Percentiles rank a stretch among this genome's conserved stretches.
Conservation (phyloP, 2,113 vertebrate genomes). For the Embiotoca jacksoni region DNA sequence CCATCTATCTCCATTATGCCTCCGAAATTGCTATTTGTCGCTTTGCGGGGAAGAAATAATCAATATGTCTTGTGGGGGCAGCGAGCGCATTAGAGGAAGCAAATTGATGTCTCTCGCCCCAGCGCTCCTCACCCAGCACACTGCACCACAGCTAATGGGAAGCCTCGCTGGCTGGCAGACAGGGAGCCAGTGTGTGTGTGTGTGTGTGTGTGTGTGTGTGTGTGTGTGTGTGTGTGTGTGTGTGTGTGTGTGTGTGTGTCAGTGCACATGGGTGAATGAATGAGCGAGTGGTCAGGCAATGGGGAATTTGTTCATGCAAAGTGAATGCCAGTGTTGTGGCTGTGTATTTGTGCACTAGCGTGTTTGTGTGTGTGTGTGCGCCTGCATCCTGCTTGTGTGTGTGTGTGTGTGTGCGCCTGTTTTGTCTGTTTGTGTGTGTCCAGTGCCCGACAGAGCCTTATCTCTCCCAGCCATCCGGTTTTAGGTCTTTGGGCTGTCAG, state of each 20-base stretch:
- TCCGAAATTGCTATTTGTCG: slow-evolving; percentile 85
- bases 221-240: slow-evolving; percentile 25
- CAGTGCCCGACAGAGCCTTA: slow-evolving; percentile 68
- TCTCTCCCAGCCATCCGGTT: slow-evolving; percentile 79
- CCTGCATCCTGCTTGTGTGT: slow-evolving; percentile 11
- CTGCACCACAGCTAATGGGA: slow-evolving; percentile 82
- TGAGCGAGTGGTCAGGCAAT: slow-evolving; percentile 72
- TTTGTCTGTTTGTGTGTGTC: slow-evolving; percentile 64
- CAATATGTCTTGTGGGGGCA: slow-evolving; percentile 86
- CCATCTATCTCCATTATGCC: slow-evolving; percentile 86
- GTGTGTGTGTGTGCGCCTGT: slow-evolving; percentile 38
- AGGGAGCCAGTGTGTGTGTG: slow-evolving; percentile 61
- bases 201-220: slow-evolving; percentile 31
- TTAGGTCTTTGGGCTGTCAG: slow-evolving; percentile 81
- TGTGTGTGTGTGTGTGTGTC: slow-evolving; percentile 33
- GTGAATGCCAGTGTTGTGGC: slow-evolving; percentile 70
- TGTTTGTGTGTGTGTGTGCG: slow-evolving; percentile 19
- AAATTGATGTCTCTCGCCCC: slow-evolving; percentile 86
- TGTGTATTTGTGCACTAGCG: slow-evolving; percentile 45
- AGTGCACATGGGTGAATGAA: slow-evolving; percentile 67
- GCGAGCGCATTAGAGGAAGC: slow-evolving; percentile 85
- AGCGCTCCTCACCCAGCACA: slow-evolving; percentile 80
- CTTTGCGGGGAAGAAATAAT: slow-evolving; percentile 86
- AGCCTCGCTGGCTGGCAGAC: slow-evolving; percentile 76
- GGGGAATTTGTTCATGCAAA: slow-evolving; percentile 79